Evolutionary conservation across 37 sponge, comb jelly and placozoan genomes (phyloP).

Genomic region (Mnemiopsis leidyi): DNA sequence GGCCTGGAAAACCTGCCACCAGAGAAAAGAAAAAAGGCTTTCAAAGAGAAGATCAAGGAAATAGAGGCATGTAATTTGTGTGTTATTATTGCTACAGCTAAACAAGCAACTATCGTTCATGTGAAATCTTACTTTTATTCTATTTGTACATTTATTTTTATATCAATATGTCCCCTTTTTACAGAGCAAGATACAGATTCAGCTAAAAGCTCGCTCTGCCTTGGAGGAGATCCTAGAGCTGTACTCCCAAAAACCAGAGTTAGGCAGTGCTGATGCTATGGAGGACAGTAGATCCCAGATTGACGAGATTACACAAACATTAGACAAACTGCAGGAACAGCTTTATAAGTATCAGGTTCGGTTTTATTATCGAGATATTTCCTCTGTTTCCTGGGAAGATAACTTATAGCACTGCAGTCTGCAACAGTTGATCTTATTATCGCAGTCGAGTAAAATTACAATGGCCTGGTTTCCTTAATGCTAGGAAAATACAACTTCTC

Average conservation of each 20-base stretch:
- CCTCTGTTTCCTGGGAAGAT: background rate
- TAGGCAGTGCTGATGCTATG: constrained; percentile 22
- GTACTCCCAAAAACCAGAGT: constrained; percentile 50
- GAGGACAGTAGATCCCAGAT: constrained; percentile 58
- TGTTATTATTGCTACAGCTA: too few relatives aligned
- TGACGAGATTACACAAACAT: background rate
- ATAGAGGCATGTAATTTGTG: too few relatives aligned
- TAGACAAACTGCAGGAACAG: constrained; percentile 16
- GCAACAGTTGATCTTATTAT: background rate
- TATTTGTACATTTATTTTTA: too few relatives aligned
- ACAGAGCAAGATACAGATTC: background rate
- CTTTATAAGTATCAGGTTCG: constrained; percentile 48
- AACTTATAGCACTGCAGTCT: background rate
- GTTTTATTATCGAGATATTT: background rate
- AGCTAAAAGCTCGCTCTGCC: constrained; percentile 38
- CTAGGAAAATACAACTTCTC: too few relatives aligned
- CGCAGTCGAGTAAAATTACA: background rate
- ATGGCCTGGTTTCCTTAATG: background rate
- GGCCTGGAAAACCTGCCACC: constrained; percentile 16
- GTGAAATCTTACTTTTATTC: too few relatives aligned
- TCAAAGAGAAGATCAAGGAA: constrained; percentile 61
- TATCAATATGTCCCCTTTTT: background rate
- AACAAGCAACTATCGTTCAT: too few relatives aligned
- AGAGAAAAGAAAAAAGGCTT: constrained; percentile 60
- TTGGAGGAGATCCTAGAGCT: constrained; percentile 47